Base-by-base conservation (phyloP, 2,888 invertebrate species). In the Euspilapteryx auroguttella region DNA sequence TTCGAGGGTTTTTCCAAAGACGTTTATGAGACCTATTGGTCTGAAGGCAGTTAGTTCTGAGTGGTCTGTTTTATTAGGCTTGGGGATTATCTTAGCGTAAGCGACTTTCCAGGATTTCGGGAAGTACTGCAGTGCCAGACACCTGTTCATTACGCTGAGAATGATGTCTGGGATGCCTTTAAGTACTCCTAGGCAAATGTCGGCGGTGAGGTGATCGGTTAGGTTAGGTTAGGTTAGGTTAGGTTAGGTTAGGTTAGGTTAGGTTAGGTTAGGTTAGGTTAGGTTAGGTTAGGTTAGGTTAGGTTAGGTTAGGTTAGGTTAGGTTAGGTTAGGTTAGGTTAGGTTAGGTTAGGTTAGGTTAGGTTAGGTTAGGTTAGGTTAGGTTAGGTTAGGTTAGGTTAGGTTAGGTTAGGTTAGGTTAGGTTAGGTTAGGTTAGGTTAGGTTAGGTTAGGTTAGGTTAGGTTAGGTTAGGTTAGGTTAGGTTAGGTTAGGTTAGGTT, bases 201-300 rank as follows among this genome's bases (percentile, higher is more conserved):
- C n/a, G n/a, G n/a, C n/a, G n/a, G n/a, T n/a, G n/a, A n/a, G n/a
- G n/a, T n/a, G n/a, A 24, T 22, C 9, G 30, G 30, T 30, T 30
- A 25, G 30, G 30, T 30, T 30, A 30, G 30, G 30, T 30, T 30
- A 30, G 30, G 30, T 30, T 25, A 25, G 30, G 30, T 30, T 30
- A 30, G 30, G 30, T 30, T 30, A 30, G 30, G 30, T 30, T 30
- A 30, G 30, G 30, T 30, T 30, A 30, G 30, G 30, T 30, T 30
- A 25, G 30, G 30, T 30, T 31, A 31, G 27, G 31, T 31, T 31
- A 27, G 31, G 31, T 31, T 31, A 31, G 31, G 31, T 31, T 31
- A 31, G 31, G 31, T 31, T 31, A 31, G 31, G 31, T 30, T 30
- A 30, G 29, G 29, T 30, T 30, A 30, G 29, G 29, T 30, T 30